Percentiles rank a stretch among this genome's conserved stretches.
phyloP scores from a whole-genome alignment of 2,113 vertebrate genomes.

The Typhlomys cinereus region DNA sequence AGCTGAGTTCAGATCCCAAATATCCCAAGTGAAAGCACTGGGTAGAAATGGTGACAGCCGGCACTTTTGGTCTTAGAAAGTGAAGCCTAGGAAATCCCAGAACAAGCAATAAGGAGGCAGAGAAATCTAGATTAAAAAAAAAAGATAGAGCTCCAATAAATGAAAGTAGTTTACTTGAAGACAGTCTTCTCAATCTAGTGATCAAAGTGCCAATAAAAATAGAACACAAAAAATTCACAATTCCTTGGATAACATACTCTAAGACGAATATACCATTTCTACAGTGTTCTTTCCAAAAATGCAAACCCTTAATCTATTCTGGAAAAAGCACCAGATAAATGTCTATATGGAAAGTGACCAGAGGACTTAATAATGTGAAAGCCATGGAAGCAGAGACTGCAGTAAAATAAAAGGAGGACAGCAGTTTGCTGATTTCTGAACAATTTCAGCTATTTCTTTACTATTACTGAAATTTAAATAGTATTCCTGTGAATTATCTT shows the following conservation, averaged over 20 bases:
- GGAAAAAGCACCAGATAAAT: not conserved
- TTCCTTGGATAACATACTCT: not conserved
- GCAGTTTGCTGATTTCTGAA: not conserved
- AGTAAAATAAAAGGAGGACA: slow-evolving; percentile 6
- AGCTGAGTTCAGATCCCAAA: too few relatives aligned
- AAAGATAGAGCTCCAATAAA: too few relatives aligned
- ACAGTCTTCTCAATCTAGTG: not conserved
- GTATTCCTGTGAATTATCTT: not conserved
- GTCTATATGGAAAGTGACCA: not conserved
- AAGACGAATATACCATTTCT: not conserved
- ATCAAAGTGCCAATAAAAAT: not conserved
- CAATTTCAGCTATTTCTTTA: not conserved
- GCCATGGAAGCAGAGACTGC: not conserved
- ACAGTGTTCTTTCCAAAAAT: not conserved
- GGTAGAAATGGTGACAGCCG: too few relatives aligned
- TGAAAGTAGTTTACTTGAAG: slow-evolving; percentile 11
- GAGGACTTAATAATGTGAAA: not conserved
- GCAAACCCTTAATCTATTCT: not conserved
- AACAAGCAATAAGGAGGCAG: too few relatives aligned
- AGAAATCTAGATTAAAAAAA: too few relatives aligned
- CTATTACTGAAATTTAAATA: slow-evolving; percentile 1
- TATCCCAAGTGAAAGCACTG: too few relatives aligned
- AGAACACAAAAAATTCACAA: not conserved
- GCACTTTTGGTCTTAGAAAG: too few relatives aligned
- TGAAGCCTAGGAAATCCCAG: too few relatives aligned